Conservation (phyloP, 2,113 vertebrate genomes). For the Murina feae region DNA sequence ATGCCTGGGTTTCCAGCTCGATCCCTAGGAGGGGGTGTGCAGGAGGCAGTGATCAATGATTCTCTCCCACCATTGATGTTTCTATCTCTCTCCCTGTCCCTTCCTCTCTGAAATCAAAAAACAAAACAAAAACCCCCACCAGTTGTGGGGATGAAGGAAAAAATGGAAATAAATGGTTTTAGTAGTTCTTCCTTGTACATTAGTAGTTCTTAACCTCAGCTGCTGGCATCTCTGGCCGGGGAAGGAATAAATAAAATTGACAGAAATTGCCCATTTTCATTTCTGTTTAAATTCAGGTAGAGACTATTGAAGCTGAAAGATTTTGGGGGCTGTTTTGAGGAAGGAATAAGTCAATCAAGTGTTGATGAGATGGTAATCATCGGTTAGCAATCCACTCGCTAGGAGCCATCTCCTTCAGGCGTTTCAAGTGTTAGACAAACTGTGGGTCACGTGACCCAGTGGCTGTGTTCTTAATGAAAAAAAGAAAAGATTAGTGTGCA, state of each 20-base stretch:
- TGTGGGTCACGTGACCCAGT: background rate
- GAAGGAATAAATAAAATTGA: background rate
- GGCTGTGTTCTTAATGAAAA: background rate
- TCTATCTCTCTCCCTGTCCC: too few relatives aligned
- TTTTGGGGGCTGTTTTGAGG: background rate
- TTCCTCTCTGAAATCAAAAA: too few relatives aligned
- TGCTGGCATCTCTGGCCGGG: background rate
- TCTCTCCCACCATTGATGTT: too few relatives aligned
- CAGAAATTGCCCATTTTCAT: background rate
- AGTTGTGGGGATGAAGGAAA: background rate
- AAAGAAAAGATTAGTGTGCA: background rate
- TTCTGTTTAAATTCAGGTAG: background rate
- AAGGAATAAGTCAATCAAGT: background rate
- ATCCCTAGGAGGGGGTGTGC: too few relatives aligned
- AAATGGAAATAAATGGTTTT: background rate
- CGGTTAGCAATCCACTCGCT: background rate
- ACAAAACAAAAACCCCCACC: too few relatives aligned
- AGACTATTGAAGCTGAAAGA: background rate
- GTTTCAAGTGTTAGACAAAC: background rate
- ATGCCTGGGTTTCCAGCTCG: too few relatives aligned
- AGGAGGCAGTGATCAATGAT: too few relatives aligned
- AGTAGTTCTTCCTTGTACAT: background rate
- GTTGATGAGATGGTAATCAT: background rate
- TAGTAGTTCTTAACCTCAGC: background rate
- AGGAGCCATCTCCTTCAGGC: background rate